A percentile compares a stretch with the other conserved stretches of the same genome.
Conservation (phyloP, 53 echinoderm and acorn worm genomes). For the Zoroaster sp. region DNA sequence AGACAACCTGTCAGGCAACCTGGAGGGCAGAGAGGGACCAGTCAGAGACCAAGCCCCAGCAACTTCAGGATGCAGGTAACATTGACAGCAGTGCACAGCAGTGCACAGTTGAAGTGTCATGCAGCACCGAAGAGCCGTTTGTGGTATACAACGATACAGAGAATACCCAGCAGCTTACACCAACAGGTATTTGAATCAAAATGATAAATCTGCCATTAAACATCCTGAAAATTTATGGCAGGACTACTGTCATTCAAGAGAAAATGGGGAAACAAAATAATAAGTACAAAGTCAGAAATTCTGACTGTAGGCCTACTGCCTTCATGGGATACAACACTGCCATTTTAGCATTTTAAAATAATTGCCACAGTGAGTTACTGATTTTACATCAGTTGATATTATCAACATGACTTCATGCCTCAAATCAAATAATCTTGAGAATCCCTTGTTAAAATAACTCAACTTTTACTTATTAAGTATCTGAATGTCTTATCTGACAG, state of each 20-base stretch:
- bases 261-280: no score
- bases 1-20: not conserved
- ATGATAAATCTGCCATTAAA: not conserved
- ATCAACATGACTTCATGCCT: no score
- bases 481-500: no score
- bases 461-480: not conserved
- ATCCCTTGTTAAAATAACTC: not conserved
- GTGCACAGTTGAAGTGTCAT: constrained; percentile 25
- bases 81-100: constrained; percentile 9
- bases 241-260: not conserved
- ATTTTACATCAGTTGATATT: no score
- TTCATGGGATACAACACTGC: no score
- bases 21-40: not conserved
- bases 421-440: no score
- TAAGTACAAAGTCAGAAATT: no score
- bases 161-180: not conserved
- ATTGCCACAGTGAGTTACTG: no score
- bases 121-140: not conserved
- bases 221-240: not conserved
- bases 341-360: no score
- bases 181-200: not conserved
- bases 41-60: not conserved
- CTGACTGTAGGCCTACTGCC: no score
- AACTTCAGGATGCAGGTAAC: not conserved
- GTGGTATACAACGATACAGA: not conserved